Conservation (phyloP, 53 echinoderm and acorn worm species). For the Apostichopus leukothele region DNA sequence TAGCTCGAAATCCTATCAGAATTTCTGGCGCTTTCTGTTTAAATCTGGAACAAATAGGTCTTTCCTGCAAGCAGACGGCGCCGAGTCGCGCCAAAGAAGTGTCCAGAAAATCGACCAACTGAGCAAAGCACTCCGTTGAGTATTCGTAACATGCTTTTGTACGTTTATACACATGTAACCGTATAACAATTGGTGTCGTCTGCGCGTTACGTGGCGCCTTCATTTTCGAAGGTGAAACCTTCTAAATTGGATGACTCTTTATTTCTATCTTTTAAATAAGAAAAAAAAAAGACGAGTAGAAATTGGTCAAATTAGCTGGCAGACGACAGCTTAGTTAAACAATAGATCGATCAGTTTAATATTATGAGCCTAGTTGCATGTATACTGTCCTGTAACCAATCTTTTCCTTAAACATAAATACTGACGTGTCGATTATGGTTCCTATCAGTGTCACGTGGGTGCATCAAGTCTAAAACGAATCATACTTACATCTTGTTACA, state of each 20-base stretch:
- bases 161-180: neutral
- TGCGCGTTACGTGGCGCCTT: neutral
- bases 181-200: neutral
- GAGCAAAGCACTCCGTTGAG: neutral
- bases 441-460: too few relatives aligned
- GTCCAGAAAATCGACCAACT: constrained; percentile 4
- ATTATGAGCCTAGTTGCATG: too few relatives aligned
- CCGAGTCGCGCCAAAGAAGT: constrained; percentile 1
- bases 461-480: too few relatives aligned
- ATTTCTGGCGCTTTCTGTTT: neutral
- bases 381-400: too few relatives aligned
- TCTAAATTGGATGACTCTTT: neutral
- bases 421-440: too few relatives aligned
- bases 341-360: neutral
- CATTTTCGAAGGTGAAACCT: neutral
- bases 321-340: neutral
- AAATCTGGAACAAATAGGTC: constrained; percentile 32
- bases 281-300: neutral
- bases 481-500: too few relatives aligned
- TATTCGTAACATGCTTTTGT: neutral
- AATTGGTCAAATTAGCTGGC: neutral
- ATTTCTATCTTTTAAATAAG: neutral
- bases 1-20: constrained; percentile 10
- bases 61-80: constrained; percentile 22
- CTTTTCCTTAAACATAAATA: too few relatives aligned